phyloP scores from a whole-genome alignment of 2,113 vertebrate species.

The Alosa alosa region DNA sequence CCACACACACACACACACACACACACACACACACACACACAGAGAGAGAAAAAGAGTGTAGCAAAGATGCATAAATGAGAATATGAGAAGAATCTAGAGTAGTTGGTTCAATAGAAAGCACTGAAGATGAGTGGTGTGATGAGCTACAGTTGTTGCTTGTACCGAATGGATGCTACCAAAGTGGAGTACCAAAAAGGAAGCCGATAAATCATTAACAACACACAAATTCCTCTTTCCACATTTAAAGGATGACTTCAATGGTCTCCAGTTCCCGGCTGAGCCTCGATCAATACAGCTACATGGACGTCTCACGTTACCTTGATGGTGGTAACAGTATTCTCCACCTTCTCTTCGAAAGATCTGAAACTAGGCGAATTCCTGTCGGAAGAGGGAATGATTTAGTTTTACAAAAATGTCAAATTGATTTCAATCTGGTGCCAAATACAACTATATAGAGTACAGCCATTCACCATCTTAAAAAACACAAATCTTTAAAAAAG shows the following conservation, averaged over 20 bases:
- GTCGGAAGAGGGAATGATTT: slow-evolving; percentile 40
- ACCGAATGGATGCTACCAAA: not conserved
- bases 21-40: slow-evolving; percentile 26
- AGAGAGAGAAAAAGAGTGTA: not conserved
- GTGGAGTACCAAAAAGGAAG: not conserved
- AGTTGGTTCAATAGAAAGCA: not conserved
- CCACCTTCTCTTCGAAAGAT: slow-evolving; percentile 96
- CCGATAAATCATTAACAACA: slow-evolving; percentile 4
- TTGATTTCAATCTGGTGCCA: not conserved
- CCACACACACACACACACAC: slow-evolving; percentile 22
- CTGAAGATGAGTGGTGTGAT: not conserved
- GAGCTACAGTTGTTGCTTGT: no score
- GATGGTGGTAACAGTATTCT: slow-evolving; percentile 89
- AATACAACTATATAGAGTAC: not conserved
- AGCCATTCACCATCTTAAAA: not conserved
- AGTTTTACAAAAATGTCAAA: not conserved
- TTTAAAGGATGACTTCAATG: slow-evolving; percentile 3
- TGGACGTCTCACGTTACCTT: slow-evolving; percentile 75
- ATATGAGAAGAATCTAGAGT: not conserved
- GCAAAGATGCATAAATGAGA: no score
- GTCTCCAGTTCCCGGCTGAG: not conserved
- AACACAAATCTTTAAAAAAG: not conserved
- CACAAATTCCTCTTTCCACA: not conserved
- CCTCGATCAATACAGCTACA: not conserved
- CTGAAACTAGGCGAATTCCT: slow-evolving; percentile 97